Base-by-base conservation (phyloP, 2,113 vertebrate genomes). In the Mellivora capensis region DNA sequence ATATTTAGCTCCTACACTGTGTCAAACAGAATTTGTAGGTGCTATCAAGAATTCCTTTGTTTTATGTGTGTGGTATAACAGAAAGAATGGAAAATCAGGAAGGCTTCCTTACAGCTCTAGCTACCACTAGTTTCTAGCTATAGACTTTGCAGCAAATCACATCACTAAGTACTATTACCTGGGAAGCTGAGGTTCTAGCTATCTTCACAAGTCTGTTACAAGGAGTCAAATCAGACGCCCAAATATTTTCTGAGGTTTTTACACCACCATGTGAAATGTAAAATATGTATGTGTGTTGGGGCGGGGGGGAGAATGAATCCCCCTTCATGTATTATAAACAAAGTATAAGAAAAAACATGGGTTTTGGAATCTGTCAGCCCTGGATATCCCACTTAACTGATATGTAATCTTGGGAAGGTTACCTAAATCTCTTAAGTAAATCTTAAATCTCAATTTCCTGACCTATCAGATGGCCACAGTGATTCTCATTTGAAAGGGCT, bases 21-120 rank as follows among this genome's bases (percentile, higher is more conserved):
- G 59, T 82, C 94, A 89, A 94, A 82, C 54, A 31, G 74, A 93
- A 93, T 77, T 79, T 62, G 25, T 29, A 95, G 37, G n/a, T n/a
- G 1, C 42, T 84, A 67, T 18, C 31, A 27, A 79, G 25, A 52
- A 95, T 57, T 89, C 94, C 49, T 64, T 52, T 87, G 49, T 69
- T 87, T 85, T 83, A 72, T 74, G 54, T 87, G 37, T 74, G 37
- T 79, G n/a, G 27, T 72, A 47, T 34, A 86, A 77, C 1, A 37
- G 7, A 88, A 86, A 88, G 37, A 89, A 59, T 31, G n/a, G n/a
- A 77, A 79, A 29, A 29, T 42, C 23, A 81, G 81, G 8, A 85
- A 89, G 21, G 21, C 54, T 69, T 82, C 61, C 67, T 77, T 71
- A 49, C 61, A 92, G 62, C 37, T 47, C 4, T 79, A 74, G n/a